Conservation (phyloP, 1,140 invertebrate genomes). For the Zaprionus kolodkinae region DNA sequence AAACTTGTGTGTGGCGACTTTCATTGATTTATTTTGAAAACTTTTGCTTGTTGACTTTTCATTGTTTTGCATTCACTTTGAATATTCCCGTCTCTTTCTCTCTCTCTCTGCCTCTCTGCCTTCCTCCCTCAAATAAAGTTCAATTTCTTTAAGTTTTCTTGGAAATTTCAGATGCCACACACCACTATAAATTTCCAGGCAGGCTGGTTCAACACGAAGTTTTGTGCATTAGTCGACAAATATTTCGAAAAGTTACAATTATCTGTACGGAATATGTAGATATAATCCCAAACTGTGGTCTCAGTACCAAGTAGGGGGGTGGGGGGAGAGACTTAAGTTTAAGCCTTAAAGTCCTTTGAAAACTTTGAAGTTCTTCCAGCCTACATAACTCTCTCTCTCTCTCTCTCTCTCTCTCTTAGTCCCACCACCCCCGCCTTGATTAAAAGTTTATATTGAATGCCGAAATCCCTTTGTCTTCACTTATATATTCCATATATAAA, state of each 20-base stretch:
- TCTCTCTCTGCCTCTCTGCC: background rate
- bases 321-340: background rate
- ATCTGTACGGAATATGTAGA: background rate
- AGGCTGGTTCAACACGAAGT: background rate
- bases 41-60: constrained; percentile 1
- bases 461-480: background rate
- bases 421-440: background rate
- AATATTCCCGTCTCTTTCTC: background rate
- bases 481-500: background rate
- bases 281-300: background rate
- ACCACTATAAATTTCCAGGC: background rate
- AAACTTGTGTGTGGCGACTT: constrained; percentile 9
- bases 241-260: constrained; percentile 1
- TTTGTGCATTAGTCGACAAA: background rate
- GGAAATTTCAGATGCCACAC: background rate
- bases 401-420: background rate
- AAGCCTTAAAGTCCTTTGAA: background rate
- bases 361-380: constrained; percentile 1
- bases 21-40: constrained; percentile 3
- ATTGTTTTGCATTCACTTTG: background rate
- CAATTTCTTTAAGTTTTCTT: background rate
- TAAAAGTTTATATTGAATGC: constrained; percentile 5
- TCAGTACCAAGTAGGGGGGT: background rate
- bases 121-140: background rate
- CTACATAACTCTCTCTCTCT: background rate